Conservation (phyloP, 2,113 vertebrate genomes). For the Cryptomyrus ogoouensis region DNA sequence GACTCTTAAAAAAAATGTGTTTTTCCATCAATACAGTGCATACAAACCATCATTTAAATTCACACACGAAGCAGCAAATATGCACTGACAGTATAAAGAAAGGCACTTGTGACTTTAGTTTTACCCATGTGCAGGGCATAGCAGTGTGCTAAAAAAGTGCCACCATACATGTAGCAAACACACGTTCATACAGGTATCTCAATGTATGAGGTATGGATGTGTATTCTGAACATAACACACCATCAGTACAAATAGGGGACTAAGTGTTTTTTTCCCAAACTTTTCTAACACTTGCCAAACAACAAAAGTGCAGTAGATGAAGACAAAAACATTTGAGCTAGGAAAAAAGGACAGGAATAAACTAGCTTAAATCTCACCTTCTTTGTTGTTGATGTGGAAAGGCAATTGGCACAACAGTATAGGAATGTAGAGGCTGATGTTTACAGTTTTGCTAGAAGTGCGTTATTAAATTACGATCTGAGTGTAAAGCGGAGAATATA, state of each 20-base stretch:
- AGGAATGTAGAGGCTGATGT: too few relatives aligned
- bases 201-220: too few relatives aligned
- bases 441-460: neutral
- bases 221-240: too few relatives aligned
- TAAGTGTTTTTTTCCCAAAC: too few relatives aligned
- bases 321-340: neutral
- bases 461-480: neutral
- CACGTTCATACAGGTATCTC: too few relatives aligned
- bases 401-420: neutral
- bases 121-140: too few relatives aligned
- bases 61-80: neutral
- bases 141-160: too few relatives aligned
- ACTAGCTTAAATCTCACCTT: neutral
- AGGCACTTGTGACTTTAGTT: neutral
- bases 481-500: neutral
- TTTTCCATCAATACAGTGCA: neutral
- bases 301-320: neutral
- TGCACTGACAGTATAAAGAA: neutral
- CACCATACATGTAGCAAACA: too few relatives aligned
- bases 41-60: neutral
- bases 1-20: neutral
- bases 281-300: too few relatives aligned
- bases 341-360: neutral
- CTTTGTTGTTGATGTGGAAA: neutral
- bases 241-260: too few relatives aligned